phyloP scores from a whole-genome alignment of 2,113 vertebrate species.

The Sphaerodactylus townsendi region DNA sequence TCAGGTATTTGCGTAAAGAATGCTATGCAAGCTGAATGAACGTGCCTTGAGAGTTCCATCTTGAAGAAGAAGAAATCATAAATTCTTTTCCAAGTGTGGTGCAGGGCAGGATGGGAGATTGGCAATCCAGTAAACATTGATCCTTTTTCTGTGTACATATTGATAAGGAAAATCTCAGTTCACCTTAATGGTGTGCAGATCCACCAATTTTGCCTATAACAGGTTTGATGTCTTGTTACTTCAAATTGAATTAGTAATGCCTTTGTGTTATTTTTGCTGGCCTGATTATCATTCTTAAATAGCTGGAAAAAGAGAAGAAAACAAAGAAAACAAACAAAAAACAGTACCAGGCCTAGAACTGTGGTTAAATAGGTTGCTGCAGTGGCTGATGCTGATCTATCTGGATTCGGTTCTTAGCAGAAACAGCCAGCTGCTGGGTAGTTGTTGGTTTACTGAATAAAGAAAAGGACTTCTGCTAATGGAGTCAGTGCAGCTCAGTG shows the following conservation, averaged over 20 bases:
- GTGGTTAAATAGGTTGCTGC: neutral
- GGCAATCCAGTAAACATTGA: slow-evolving; percentile 29
- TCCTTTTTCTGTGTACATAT: slow-evolving; percentile 20
- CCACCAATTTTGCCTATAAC: neutral
- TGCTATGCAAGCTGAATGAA: slow-evolving; percentile 36
- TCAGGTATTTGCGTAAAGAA: neutral
- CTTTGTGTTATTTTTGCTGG: slow-evolving; percentile 14
- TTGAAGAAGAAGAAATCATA: neutral
- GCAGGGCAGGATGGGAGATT: neutral
- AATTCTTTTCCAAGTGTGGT: slow-evolving; percentile 13
- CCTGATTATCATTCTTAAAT: neutral
- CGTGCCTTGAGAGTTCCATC: neutral
- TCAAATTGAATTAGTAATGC: slow-evolving; percentile 19
- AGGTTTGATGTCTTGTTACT: neutral
- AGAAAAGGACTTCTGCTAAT: neutral
- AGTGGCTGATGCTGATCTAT: neutral
- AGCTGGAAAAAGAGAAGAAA: neutral
- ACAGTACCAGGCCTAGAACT: neutral
- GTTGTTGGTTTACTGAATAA: neutral
- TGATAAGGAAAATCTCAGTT: neutral
- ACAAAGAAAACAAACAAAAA: neutral
- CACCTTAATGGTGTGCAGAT: neutral
- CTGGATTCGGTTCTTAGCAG: neutral
- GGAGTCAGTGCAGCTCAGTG: too few species aligned
- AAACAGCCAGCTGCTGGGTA: neutral